These are phyloP conservation scores for Eonycteris spelaea DNA, from an alignment of 2,113 vertebrate genomes.

Conservation along the genomic window DNA sequence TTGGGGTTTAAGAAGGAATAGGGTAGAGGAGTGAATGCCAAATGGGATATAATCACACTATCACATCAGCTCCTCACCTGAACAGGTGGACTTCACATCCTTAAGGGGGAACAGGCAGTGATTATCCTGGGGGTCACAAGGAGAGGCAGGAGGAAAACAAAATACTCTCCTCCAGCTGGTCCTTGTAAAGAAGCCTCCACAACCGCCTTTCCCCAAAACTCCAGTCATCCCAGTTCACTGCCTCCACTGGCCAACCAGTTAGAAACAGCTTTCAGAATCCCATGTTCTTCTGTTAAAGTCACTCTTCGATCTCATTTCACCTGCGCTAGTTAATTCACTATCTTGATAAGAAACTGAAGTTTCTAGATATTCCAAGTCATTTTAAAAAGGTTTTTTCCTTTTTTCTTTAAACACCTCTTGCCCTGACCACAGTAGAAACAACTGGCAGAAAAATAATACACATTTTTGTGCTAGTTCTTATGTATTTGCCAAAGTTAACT, in stretches of 20 bases:
- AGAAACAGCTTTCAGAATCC: not conserved
- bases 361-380: not conserved
- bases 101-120: not conserved
- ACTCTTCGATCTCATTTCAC: not conserved
- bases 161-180: not conserved
- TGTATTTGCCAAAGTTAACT: not conserved
- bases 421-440: not conserved
- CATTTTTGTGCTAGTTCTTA: not conserved
- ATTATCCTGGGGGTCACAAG: not conserved
- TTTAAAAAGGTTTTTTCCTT: not conserved
- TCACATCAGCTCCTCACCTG: not conserved
- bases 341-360: not conserved
- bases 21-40: too few species aligned
- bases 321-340: not conserved
- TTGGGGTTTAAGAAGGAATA: not conserved
- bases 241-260: not conserved
- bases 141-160: not conserved
- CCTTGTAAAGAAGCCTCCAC: not conserved
- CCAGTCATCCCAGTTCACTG: not conserved
- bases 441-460: not conserved
- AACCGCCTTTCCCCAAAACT: not conserved
- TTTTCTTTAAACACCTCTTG: not conserved
- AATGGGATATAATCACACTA: not conserved
- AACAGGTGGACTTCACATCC: not conserved
- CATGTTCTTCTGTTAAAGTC: not conserved